Conservation (phyloP, 1,140 invertebrate genomes). For the Atta colombica region DNA sequence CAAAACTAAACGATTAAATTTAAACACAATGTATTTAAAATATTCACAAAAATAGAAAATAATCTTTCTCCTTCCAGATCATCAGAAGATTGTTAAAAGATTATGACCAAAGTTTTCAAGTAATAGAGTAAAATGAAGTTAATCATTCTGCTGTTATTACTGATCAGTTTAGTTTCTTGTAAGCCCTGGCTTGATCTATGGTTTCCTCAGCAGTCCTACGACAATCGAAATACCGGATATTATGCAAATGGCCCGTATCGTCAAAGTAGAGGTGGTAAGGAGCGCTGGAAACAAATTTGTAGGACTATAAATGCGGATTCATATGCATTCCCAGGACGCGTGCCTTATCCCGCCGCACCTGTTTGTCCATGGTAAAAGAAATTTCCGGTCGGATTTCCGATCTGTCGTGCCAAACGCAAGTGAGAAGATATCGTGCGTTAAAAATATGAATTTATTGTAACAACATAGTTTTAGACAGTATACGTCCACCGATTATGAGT, state of each 20-base stretch:
- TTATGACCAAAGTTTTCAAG: not conserved
- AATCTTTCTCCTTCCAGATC: slow-evolving; percentile 35
- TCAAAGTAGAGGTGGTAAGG: slow-evolving; percentile 79
- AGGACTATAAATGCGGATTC: slow-evolving; percentile 82
- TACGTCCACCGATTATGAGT: slow-evolving; percentile 71
- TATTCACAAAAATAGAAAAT: slow-evolving; percentile 17
- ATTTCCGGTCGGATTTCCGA: not conserved
- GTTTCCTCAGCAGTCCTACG: slow-evolving; percentile 67
- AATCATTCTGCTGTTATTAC: slow-evolving; percentile 74
- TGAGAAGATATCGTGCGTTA: slow-evolving; percentile 37
- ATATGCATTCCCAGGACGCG: slow-evolving; percentile 82
- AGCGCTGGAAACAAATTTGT: slow-evolving; percentile 85
- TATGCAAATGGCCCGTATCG: slow-evolving; percentile 50
- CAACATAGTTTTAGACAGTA: slow-evolving; percentile 71
- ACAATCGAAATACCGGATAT: slow-evolving; percentile 38
- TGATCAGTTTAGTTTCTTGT: slow-evolving; percentile 67
- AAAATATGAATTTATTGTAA: slow-evolving; percentile 82
- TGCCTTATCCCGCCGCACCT: slow-evolving; percentile 79
- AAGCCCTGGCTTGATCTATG: slow-evolving; percentile 81
- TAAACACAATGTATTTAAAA: not conserved
- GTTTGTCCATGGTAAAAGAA: slow-evolving; percentile 81
- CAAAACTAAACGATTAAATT: not conserved
- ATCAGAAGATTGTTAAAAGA: slow-evolving; percentile 2
- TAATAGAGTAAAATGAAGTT: slow-evolving; percentile 70
- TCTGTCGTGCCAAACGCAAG: slow-evolving; percentile 39